Evolutionary conservation across 1,140 invertebrate species (phyloP), one percentile per base, ranked within the genome.

Genomic region (Trigoniulus corallinus): DNA sequence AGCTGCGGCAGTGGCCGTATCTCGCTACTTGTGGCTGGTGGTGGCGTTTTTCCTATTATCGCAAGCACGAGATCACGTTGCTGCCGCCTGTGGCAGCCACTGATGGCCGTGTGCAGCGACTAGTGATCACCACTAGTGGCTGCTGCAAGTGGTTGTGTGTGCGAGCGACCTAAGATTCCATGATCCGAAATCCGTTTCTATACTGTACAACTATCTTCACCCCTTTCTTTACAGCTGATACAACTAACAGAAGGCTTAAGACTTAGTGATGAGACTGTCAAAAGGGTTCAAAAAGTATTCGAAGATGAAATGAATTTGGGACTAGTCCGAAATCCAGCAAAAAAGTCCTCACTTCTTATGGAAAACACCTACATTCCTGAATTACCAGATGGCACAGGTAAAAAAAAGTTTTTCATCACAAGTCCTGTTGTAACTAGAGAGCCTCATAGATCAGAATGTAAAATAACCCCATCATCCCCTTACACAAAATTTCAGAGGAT

Each of bases 331-430:
- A 69, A 76, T 56, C 66, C 71, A 42, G 55, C 66, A 1, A 61
- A 61, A 45, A 50, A 59, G 50, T 77, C 76, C 1, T 77, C 74
- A 12, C 55, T 79, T 15, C 73, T 75, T 51, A 80, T 79, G 77
- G 75, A 76, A 55, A 80, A 79, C 59, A 80, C 79, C 2, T 79
- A 72, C 53, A 70, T 81, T 27, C 70, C 76, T 7, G 69, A 74
- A 58, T 61, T 79, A 23, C 70, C 75, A 18, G 66, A 78, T 63
- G 76, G 77, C 46, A 71, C 71, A 57, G 77, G 77, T 78, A 54
- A 46, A 34, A 44, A n/a, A 34, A 7, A 7, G 7, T 34, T 7
- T 7, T 7, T 34, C 7, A 34, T 34, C 15, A 7, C 7, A 34
- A 34, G 7, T 34, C 15, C 7, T 34, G 15, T 34, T 7, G 29